Percentiles rank a stretch among this genome's conserved stretches.
These are phyloP conservation scores for Trichonephila inaurata DNA, from an alignment of 1,140 invertebrate species.

Conservation along the genomic window DNA sequence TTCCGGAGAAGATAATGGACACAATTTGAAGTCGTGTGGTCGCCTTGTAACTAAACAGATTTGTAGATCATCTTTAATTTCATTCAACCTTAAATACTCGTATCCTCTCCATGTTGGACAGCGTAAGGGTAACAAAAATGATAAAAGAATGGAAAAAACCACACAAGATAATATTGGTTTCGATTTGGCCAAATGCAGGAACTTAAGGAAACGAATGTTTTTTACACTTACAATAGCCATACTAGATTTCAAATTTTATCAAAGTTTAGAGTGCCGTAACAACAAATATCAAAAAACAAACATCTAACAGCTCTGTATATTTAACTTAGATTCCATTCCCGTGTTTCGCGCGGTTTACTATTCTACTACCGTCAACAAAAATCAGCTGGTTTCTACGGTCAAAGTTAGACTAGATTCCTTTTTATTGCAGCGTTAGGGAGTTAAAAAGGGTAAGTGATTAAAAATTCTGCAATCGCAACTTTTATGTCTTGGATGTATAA, in stretches of 20 bases:
- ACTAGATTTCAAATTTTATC: neutral
- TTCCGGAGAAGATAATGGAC: conserved; percentile 33
- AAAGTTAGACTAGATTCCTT: neutral
- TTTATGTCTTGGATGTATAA: too few species aligned
- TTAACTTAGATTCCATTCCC: conserved; percentile 7
- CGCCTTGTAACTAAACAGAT: conserved; percentile 63
- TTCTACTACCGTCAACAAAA: neutral
- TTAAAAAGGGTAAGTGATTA: too few species aligned
- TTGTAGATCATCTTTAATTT: conserved; percentile 75
- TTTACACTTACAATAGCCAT: conserved; percentile 36
- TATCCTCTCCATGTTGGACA: conserved; percentile 69
- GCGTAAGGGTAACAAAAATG: conserved; percentile 64
- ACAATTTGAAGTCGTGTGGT: conserved; percentile 45
- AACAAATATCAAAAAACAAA: neutral
- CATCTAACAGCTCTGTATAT: neutral
- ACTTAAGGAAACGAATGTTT: neutral
- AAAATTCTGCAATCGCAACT: too few species aligned
- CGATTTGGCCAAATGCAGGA: neutral
- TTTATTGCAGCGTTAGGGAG: too few species aligned
- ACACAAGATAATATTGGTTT: conserved; percentile 37
- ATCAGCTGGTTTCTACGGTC: conserved; percentile 22
- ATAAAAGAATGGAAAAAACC: conserved; percentile 41
- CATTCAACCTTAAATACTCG: conserved; percentile 52
- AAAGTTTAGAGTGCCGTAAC: neutral
- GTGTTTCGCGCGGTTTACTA: neutral